Evolutionary conservation across 1,140 invertebrate genomes (phyloP), one percentile per base, ranked within the genome.

Genomic region (Tetraneura akinire): DNA sequence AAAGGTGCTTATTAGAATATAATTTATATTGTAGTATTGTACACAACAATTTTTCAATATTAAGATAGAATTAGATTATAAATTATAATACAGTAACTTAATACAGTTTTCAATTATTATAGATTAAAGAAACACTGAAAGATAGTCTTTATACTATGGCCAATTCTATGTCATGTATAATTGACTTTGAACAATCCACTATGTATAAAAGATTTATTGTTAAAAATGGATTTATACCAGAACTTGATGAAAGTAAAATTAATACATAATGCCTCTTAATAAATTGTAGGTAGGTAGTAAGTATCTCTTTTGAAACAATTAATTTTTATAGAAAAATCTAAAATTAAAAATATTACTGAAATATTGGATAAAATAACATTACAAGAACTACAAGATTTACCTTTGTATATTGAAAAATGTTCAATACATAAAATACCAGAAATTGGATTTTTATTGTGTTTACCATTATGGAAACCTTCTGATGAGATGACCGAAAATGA

Each of bases 341-440:
- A 23, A 23, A 60, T 78, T n/a, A 14, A 42, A 49, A 82, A 81
- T 32, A 62, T 83, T 13, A 37, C 55, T 21, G 9, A 23, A 29
- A 23, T 81, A 42, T 80, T 82, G 42, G 37, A 51, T 45, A 57
- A 82, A 70, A 64, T 83, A 26, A 55, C 76, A 13, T 23, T 73
- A 68, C n/a, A 80, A 82, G 92, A 94, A 84, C 85, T 94, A 80
- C 84, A 89, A 53, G 87, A 89, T 66, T 86, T 95, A 37, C 91
- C 91, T 6, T 64, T 85, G 13, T 89, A 88, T 82, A 87, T 94
- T 23, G 86, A 89, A n/a, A 88, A 90, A 82, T 95, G 92, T 84
- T 89, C 89, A 60, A 90, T 95, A 84, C 85, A 92, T 73, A 95
- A 94, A 86, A 87, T 95, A 82, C 93, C 93, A 9, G 90, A 95